phyloP scores from a whole-genome alignment of 2,797 vertebrate genomes.

The Periparus ater region DNA sequence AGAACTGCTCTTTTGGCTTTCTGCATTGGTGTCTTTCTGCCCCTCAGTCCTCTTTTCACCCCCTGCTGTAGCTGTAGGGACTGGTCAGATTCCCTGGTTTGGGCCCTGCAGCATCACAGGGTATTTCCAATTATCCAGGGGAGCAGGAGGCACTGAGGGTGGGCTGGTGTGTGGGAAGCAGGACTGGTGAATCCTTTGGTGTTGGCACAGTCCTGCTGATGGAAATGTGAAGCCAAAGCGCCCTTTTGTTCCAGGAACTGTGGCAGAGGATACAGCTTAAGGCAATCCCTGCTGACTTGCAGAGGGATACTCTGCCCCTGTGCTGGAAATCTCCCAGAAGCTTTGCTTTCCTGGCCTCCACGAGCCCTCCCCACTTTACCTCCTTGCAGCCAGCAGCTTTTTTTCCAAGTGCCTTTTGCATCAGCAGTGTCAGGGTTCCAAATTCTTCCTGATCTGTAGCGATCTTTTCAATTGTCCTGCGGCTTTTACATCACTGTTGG shows the following conservation, averaged over 20 bases:
- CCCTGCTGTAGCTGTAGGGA: neutral
- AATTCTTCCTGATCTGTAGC: neutral
- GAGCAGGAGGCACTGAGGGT: neutral
- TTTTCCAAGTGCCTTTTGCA: neutral
- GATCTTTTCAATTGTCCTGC: neutral
- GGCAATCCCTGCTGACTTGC: neutral
- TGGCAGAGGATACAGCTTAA: neutral
- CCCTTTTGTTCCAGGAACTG: neutral
- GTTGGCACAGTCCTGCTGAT: neutral
- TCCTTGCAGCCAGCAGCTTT: neutral
- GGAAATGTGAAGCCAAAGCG: neutral
- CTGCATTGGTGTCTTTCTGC: neutral
- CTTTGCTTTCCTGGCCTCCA: neutral
- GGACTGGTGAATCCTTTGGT: neutral
- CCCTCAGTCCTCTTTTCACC: neutral
- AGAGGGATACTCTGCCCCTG: neutral
- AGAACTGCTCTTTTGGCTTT: neutral
- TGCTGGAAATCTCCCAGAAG: neutral
- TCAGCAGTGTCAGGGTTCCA: neutral
- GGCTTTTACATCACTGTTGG: neutral
- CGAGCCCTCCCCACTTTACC: neutral
- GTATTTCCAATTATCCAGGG: neutral
- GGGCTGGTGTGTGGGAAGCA: neutral
- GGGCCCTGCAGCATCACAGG: neutral
- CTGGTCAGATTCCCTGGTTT: neutral